These are phyloP conservation scores for Laodelphax striatellus DNA, from an alignment of 1,140 invertebrate genomes.

Conservation along the genomic window DNA sequence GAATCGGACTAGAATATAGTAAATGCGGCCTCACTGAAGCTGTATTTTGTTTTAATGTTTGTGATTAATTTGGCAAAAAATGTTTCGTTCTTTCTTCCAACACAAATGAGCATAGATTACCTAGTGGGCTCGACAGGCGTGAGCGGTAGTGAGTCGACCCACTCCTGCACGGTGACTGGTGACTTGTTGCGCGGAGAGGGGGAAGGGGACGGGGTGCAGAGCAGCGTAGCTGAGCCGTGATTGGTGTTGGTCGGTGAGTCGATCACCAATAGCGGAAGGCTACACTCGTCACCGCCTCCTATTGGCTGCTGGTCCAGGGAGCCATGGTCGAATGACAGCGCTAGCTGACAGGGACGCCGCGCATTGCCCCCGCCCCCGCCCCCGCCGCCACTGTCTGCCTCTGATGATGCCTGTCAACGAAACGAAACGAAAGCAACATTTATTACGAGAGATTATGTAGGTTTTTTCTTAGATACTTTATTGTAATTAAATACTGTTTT, in stretches of 20 bases:
- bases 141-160: constrained; percentile 28
- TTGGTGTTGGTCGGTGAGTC: background rate
- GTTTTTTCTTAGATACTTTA: too few species aligned
- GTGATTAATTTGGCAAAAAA: too few species aligned
- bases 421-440: background rate
- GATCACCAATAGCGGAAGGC: background rate
- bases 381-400: too few species aligned
- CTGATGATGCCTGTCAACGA: background rate
- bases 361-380: background rate
- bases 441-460: background rate
- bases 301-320: background rate
- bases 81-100: too few species aligned
- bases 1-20: too few species aligned
- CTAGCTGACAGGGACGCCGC: background rate
- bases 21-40: too few species aligned
- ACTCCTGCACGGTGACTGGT: constrained; percentile 29
- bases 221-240: background rate
- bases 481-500: too few species aligned
- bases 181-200: constrained; percentile 24
- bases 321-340: background rate
- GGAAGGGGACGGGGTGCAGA: constrained; percentile 3
- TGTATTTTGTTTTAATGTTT: too few species aligned
- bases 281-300: background rate
- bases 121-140: constrained; percentile 9
- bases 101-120: too few species aligned